phyloP scores from a whole-genome alignment of 2,113 vertebrate genomes.

The Quiscalus mexicanus region DNA sequence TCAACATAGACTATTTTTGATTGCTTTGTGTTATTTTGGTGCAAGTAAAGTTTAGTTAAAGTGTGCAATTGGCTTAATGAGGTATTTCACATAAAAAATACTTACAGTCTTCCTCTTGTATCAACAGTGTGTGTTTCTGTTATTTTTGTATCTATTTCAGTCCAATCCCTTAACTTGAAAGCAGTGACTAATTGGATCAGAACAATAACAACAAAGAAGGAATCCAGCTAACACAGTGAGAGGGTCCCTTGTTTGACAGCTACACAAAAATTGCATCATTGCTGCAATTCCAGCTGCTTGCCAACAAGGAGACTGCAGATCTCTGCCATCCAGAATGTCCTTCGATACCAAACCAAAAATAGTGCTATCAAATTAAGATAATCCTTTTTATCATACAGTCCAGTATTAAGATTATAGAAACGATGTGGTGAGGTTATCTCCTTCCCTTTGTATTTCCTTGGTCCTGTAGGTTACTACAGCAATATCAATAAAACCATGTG shows the following conservation, averaged over 20 bases:
- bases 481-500: not conserved
- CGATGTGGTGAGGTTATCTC: not conserved
- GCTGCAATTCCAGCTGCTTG: constrained; percentile 22
- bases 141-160: not conserved
- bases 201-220: constrained; percentile 47
- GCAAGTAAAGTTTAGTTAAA: not conserved
- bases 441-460: not conserved
- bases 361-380: not conserved
- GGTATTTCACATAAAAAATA: not conserved
- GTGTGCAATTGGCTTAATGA: not conserved
- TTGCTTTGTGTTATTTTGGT: not conserved
- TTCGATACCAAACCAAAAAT: not conserved
- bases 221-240: constrained; percentile 22
- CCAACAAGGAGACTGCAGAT: not conserved
- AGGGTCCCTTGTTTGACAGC: constrained; percentile 57
- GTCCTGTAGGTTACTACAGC: not conserved
- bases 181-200: constrained; percentile 41
- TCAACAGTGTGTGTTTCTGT: not conserved
- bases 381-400: not conserved
- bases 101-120: not conserved
- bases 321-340: not conserved
- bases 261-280: constrained; percentile 46
- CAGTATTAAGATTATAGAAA: not conserved
- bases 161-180: not conserved
- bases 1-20: not conserved